phyloP scores from a whole-genome alignment of 2,888 invertebrate species.

The Mythimna ferrago region DNA sequence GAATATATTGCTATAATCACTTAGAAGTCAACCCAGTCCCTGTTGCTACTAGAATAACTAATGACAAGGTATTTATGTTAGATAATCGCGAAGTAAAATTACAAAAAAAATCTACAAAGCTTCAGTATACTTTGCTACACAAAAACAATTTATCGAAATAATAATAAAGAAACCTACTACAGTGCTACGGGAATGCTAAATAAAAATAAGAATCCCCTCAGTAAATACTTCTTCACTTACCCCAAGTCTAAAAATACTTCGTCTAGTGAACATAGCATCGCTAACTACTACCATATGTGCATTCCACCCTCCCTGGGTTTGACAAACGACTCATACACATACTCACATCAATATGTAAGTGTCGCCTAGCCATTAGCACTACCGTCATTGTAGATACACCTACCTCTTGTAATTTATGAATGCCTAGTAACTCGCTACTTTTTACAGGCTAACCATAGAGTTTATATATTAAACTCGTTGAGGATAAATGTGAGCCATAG shows the following conservation, averaged over 20 bases:
- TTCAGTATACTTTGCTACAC: not conserved
- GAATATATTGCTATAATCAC: conserved; percentile 30
- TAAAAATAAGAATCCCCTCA: conserved; percentile 4
- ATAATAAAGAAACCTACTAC: not conserved
- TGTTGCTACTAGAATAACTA: too few species aligned
- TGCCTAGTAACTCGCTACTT: conserved; percentile 44
- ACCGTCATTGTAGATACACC: conserved; percentile 33
- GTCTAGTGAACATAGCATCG: conserved; percentile 8
- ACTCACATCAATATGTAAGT: conserved; percentile 55
- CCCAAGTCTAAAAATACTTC: conserved; percentile 39
- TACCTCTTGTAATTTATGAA: conserved; percentile 43
- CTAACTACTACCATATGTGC: conserved; percentile 49
- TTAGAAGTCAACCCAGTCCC: conserved; percentile 1
- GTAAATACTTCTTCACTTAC: conserved; percentile 7
- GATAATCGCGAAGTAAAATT: not conserved
- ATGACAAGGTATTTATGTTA: too few species aligned
- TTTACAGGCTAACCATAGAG: conserved; percentile 39
- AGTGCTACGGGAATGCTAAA: not conserved
- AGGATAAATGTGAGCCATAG: conserved; percentile 43
- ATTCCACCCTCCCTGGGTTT: conserved; percentile 42
- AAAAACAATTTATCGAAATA: not conserved
- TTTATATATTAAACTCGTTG: conserved; percentile 20
- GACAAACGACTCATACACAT: conserved; percentile 52
- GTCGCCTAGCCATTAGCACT: conserved; percentile 54
- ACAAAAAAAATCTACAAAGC: not conserved